A percentile compares a stretch with the other conserved stretches of the same genome.
phyloP scores from a whole-genome alignment of 2,797 vertebrate genomes.

The Periparus ater region DNA sequence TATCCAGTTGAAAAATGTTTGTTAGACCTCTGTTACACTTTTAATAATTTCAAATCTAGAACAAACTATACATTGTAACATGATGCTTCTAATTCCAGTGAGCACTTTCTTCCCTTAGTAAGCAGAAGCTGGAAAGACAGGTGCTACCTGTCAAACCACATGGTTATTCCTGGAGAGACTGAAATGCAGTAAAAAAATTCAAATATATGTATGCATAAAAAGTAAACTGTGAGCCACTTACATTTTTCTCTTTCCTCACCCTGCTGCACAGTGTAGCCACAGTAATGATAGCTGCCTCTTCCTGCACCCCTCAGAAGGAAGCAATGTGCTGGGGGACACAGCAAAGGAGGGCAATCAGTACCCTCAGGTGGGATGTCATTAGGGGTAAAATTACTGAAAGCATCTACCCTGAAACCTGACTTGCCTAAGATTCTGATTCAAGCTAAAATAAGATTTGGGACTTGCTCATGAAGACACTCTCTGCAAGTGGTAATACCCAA shows the following conservation, averaged over 20 bases:
- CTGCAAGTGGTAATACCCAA: not conserved
- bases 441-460: not conserved
- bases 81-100: not conserved
- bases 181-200: not conserved
- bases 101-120: not conserved
- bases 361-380: not conserved
- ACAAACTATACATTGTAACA: not conserved
- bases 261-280: not conserved
- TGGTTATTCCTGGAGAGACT: not conserved
- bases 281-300: not conserved
- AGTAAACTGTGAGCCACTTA: not conserved
- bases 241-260: not conserved
- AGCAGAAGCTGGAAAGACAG: not conserved
- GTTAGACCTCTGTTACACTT: not conserved
- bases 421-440: not conserved
- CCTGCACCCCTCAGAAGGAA: not conserved
- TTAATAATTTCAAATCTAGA: not conserved
- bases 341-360: not conserved
- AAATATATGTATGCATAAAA: not conserved
- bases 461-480: not conserved
- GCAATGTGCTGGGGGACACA: not conserved
- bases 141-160: not conserved
- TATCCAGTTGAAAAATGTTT: not conserved
- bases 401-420: not conserved
- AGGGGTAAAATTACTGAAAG: not conserved